Percentiles rank a stretch among this genome's conserved stretches.
These are phyloP conservation scores for Jacana jacana DNA, from an alignment of 2,113 vertebrate species.

Conservation along the genomic window DNA sequence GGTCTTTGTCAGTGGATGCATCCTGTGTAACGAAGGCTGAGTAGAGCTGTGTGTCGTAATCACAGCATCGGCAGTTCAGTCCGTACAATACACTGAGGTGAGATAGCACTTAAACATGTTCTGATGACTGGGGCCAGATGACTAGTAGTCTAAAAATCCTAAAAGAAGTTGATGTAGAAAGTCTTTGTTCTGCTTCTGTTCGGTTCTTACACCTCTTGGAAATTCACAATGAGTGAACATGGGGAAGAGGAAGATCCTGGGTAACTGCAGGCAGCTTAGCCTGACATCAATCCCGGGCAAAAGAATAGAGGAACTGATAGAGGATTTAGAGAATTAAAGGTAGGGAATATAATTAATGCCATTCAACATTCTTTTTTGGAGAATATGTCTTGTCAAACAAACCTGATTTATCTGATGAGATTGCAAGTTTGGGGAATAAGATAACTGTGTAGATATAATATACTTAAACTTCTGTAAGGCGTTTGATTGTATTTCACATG, in stretches of 20 bases:
- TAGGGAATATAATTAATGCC: slow-evolving; percentile 64
- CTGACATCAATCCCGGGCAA: slow-evolving; percentile 26
- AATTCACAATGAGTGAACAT: neutral
- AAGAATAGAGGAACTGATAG: slow-evolving; percentile 21
- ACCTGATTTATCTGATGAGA: slow-evolving; percentile 48
- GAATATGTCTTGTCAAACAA: slow-evolving; percentile 62
- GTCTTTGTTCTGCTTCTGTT: neutral
- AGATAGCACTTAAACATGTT: neutral
- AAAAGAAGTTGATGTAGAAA: neutral
- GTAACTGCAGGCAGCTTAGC: slow-evolving; percentile 1
- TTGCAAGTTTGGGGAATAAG: slow-evolving; percentile 53
- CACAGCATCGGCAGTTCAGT: neutral
- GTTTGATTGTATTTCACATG: slow-evolving; percentile 64
- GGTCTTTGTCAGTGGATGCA: neutral
- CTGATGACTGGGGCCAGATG: neutral
- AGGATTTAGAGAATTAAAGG: slow-evolving; percentile 54
- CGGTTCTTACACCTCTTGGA: neutral
- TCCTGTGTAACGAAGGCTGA: neutral
- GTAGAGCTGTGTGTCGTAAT: rapidly evolving
- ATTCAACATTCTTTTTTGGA: slow-evolving; percentile 53
- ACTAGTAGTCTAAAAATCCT: neutral
- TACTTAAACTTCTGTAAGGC: slow-evolving; percentile 48
- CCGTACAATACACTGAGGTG: neutral
- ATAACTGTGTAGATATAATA: slow-evolving; percentile 45
- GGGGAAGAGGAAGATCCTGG: neutral